Conservation (phyloP, 2,797 vertebrate species). For the Hippocampus kuda region DNA sequence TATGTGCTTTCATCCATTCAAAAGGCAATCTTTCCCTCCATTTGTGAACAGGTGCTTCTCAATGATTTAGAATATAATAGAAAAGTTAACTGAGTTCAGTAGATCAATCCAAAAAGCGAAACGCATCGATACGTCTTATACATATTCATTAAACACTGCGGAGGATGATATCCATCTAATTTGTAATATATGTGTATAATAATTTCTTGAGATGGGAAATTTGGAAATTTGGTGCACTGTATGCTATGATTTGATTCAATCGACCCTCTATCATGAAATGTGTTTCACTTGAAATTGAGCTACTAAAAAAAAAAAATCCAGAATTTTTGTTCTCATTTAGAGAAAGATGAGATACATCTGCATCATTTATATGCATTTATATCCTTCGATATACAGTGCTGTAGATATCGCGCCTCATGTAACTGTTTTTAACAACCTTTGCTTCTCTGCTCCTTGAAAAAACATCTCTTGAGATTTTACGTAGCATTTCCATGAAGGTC, state of each 20-base stretch:
- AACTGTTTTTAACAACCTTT: not conserved
- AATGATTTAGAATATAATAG: not conserved
- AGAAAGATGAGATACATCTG: not conserved
- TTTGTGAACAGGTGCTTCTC: not conserved
- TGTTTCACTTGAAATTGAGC: not conserved
- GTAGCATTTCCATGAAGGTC: slow-evolving; percentile 26
- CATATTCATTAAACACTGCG: no score
- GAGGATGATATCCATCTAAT: no score
- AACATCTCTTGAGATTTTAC: not conserved
- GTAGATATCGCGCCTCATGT: not conserved
- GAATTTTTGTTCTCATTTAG: not conserved
- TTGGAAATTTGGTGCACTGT: no score
- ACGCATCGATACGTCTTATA: not conserved
- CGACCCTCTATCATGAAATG: not conserved
- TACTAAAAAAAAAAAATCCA: no score
- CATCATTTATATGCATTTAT: not conserved
- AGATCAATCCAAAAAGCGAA: not conserved
- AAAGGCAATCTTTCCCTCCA: not conserved
- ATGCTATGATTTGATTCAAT: not conserved
- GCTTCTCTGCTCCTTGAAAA: not conserved
- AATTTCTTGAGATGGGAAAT: not conserved
- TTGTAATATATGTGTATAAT: no score
- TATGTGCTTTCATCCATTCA: not conserved
- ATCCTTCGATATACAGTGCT: not conserved
- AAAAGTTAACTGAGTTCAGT: not conserved